Percentiles rank a stretch among this genome's conserved stretches.
These are phyloP conservation scores for Eublepharis macularius DNA, from an alignment of 2,113 vertebrate genomes.

Conservation along the genomic window DNA sequence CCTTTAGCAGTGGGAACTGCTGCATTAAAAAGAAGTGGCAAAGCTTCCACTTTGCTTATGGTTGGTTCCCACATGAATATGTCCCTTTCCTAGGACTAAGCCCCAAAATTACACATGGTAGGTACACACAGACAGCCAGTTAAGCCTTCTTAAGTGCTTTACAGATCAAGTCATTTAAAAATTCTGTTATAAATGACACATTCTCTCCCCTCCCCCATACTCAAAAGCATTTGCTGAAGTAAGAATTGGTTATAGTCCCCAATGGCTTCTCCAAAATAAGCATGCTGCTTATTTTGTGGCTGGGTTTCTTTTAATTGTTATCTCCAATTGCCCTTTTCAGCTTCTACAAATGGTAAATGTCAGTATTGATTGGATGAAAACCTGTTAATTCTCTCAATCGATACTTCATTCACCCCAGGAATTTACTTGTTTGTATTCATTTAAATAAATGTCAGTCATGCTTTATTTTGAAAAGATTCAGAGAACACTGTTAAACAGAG, in stretches of 20 bases:
- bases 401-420: conserved; percentile 55
- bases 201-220: not conserved
- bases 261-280: not conserved
- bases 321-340: conserved; percentile 17
- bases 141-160: not conserved
- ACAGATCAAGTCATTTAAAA: not conserved
- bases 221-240: not conserved
- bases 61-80: not conserved
- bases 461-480: conserved; percentile 39
- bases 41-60: not conserved
- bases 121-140: not conserved
- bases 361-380: conserved; percentile 55
- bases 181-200: not conserved
- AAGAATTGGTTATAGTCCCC: not conserved
- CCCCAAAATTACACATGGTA: not conserved
- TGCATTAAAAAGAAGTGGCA: not conserved
- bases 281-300: not conserved
- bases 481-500: conserved; percentile 20
- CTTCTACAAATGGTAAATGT: conserved; percentile 50
- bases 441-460: conserved; percentile 45
- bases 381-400: not conserved
- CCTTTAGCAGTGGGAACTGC: not conserved
- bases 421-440: conserved; percentile 44
- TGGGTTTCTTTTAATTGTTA: conserved; percentile 8
- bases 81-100: not conserved